A percentile compares a stretch with the other conserved stretches of the same genome.
Conservation (phyloP, 2,797 vertebrate species). For the Sphenopsis melanotis region DNA sequence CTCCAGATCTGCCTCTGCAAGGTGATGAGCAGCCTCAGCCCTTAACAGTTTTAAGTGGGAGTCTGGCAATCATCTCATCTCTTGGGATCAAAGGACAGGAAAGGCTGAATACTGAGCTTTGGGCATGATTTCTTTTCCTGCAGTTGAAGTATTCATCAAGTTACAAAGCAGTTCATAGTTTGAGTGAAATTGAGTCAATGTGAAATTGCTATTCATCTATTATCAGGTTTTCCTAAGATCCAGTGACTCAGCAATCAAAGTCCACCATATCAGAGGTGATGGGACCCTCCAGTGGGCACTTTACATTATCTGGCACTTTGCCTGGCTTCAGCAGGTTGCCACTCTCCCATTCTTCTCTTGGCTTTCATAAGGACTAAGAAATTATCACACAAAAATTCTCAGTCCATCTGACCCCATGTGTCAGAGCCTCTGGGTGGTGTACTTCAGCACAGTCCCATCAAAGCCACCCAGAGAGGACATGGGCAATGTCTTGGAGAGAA, state of each 20-base stretch:
- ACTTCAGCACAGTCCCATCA: background rate
- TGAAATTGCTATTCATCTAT: background rate
- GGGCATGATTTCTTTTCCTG: background rate
- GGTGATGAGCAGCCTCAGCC: background rate
- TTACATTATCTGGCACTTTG: background rate
- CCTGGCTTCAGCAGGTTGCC: background rate
- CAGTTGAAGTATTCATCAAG: background rate
- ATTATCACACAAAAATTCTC: background rate
- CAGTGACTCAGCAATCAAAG: background rate
- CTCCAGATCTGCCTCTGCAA: background rate
- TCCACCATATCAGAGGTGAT: background rate
- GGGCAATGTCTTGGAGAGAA: background rate
- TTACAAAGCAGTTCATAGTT: background rate
- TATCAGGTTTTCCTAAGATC: background rate
- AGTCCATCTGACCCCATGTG: background rate
- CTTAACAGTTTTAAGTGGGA: background rate
- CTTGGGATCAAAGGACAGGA: background rate
- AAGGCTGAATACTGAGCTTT: background rate
- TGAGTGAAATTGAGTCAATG: rapidly evolving
- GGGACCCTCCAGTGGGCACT: background rate
- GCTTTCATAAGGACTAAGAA: background rate
- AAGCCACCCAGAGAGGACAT: background rate
- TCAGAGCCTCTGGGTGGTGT: background rate
- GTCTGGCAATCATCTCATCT: background rate
- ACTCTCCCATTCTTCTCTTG: background rate